Base-by-base conservation (phyloP, 2,888 invertebrate species). In the Escarpia spicata region DNA sequence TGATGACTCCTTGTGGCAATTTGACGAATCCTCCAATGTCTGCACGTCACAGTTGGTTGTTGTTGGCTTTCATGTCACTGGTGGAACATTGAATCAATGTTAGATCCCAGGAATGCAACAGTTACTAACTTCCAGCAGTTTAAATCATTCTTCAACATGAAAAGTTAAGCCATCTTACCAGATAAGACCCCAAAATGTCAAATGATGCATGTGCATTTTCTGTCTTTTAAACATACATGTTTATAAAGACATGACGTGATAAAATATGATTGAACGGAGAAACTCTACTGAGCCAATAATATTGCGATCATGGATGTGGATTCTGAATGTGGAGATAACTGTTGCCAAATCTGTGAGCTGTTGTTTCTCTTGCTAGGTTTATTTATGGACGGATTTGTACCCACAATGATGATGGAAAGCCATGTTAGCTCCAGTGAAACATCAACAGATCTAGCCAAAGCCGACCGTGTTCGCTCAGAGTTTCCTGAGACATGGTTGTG, bases 401-500 rank as follows among this genome's bases (percentile, higher is more conserved):
- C 75, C 6, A 75, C 19, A 0, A 26, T 75, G 75, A 26, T 75
- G 26, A 75, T 75, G 26, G 3, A 3, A 26, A 75, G 19, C 19
- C 4, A 0, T 4, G 75, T 4, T 75, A 26, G n/a, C 75, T 2
- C 26, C 6, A 75, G 75, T 1, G 75, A 75, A 75, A 75, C 26
- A 12, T 52, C 12, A 75, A 75, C 75, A 75, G 26, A 75, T 12
- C n/a, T 75, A 19, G 26, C 75, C 15, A 75, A 26, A 75, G 75
- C 96, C 93, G 43, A 93, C 92, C 92, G 94, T 93, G 92, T 97
- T 91, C 97, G 98, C 95, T 97, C 97, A 96, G 97, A 97, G 96
- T 98, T 98, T 96, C 97, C 97, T 91, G 98, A 98, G 97, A 98
- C 97, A 92, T 98, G 98, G 98, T 97, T 98, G 95, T 98, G 97